Base-by-base conservation (phyloP, 2,113 vertebrate genomes). In the Gallinago jamesoni region DNA sequence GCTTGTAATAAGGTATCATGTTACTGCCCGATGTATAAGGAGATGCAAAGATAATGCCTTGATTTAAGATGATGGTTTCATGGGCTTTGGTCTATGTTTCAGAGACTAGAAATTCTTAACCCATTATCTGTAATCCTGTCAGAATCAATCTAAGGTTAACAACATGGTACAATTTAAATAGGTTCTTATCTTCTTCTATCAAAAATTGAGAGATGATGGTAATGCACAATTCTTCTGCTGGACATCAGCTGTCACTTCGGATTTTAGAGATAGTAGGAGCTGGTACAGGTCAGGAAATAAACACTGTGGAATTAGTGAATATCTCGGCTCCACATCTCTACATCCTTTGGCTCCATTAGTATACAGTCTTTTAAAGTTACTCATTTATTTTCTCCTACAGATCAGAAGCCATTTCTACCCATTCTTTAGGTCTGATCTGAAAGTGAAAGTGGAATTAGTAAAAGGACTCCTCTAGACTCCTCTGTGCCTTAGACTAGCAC, bases 11-110 rank as follows among this genome's bases (percentile, higher is more conserved):
- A 35, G 30, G 31, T 94, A 72, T 81, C 69, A 79, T 74, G 18
- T 76, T 70, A 84, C 91, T 84, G 60, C 62, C 81, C 50, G 77
- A n/a, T 30, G 35, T 86, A 73, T 77, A 89, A 90, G 37, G 72
- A 94, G 89, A 96, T 94, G 56, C 14, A 64, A 41, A 96, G 66
- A 95, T 93, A 97, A 96, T 96, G 31, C 48, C 37, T 82, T 93
- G 59, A 77, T 96, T 94, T 87, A 83, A 95, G 87, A 67, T 89
- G 77, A 81, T 72, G 64, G 28, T 90, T 83, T 57, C n/a, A 7
- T 30, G 21, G 55, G 24, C 76, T 95, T 94, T 95, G 1, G 0
- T 59, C 89, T 77, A 23, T 43, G 47, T 68, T 62, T 95, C 45
- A 95, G 94, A 86, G 12, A 55, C 94, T 84, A 82, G 55, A 85